Evolutionary conservation across 2,797 vertebrate species (phyloP), one percentile per base, ranked within the genome.

Genomic region (Dipus sagitta): DNA sequence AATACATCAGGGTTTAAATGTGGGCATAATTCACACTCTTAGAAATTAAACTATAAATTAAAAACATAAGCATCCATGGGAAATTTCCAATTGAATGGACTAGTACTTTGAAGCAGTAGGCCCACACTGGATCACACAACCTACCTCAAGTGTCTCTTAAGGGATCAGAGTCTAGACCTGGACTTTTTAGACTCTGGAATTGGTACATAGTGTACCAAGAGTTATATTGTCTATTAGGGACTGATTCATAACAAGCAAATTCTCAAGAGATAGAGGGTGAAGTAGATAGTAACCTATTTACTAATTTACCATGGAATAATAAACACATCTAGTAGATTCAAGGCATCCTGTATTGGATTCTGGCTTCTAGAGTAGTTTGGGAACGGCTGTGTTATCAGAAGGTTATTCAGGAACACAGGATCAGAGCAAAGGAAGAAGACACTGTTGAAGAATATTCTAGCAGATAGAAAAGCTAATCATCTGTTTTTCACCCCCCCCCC

Each of bases 21-120:
- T 84, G 34, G 14, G 64, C 76, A 84, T 65, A 91, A 93, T 84
- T 91, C 52, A 90, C 87, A 77, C 13, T 65, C 34, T 90, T 58
- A 67, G 23, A 92, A 94, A 74, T 93, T 77, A 75, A 5, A 89
- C n/a, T 32, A 67, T 8, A 72, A 52, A 47, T 18, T 54, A 21
- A 77, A 87, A 86, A 24, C 6, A 77, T 92, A 76, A 10, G 93
- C 3, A 92, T 88, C 47, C 47, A 3, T 10, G 24, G 34, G 23
- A 13, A 89, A 93, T 90, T 92, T 64, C 7, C 47, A 75, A 24
- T 47, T 65, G 26, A 90, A 38, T n/a, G 15, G 26, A 4, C 14
- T 90, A 72, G 20, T 20, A 88, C 83, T 86, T 65, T 85, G 21
- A 47, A 60, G 6, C 64, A 84, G 94, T 42, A 71, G 38, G 38